These are phyloP conservation scores for Pseudorasbora parva DNA, from an alignment of 2,113 vertebrate species.

Conservation along the genomic window DNA sequence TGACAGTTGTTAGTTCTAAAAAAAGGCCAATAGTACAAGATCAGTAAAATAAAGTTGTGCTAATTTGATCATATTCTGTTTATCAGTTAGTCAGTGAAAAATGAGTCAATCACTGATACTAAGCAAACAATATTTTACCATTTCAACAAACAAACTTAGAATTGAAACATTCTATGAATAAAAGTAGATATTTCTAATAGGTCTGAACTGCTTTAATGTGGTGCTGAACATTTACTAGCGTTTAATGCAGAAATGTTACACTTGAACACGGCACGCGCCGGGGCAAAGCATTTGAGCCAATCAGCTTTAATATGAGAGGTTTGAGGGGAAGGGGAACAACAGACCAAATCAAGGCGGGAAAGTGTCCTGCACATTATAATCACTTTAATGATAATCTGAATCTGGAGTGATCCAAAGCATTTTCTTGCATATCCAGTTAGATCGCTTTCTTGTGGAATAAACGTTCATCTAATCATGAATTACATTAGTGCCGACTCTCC, in stretches of 20 bases:
- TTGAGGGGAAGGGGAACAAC: background rate
- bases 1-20: background rate
- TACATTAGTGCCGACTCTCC: background rate
- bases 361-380: background rate
- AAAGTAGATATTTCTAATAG: no score
- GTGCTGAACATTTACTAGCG: background rate
- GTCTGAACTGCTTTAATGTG: background rate
- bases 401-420: background rate
- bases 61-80: background rate
- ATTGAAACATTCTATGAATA: background rate
- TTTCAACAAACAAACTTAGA: no score
- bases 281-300: background rate
- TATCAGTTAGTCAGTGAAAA: no score
- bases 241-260: background rate
- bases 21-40: no score
- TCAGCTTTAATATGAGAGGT: background rate
- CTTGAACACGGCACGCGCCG: background rate
- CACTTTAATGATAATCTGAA: slow-evolving; percentile 7
- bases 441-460: background rate
- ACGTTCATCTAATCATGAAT: background rate
- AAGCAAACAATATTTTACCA: background rate
- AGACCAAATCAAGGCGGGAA: background rate
- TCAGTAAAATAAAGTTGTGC: no score
- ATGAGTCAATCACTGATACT: background rate
- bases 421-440: background rate